Percentiles rank a stretch among this genome's conserved stretches.
Evolutionary conservation across 2,797 vertebrate species (phyloP).

Genomic region (Fringilla coelebs): DNA sequence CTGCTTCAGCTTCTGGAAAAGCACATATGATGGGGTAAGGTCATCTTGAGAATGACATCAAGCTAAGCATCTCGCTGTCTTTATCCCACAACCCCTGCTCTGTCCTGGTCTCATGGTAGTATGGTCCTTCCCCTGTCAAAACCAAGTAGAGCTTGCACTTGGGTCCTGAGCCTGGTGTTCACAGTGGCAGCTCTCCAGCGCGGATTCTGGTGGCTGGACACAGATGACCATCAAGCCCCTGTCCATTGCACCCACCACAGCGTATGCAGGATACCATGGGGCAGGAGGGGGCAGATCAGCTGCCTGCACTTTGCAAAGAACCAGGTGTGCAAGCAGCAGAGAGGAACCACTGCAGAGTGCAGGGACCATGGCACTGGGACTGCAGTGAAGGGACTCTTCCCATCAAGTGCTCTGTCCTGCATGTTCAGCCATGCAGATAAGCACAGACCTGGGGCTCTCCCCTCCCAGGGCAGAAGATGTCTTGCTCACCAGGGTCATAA

Average conservation of each 20-base stretch:
- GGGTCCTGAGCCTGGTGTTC: background rate
- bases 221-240: background rate
- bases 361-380: background rate
- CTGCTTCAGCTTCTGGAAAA: background rate
- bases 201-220: background rate
- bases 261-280: rapidly evolving
- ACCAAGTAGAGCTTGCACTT: background rate
- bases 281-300: background rate
- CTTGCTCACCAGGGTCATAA: background rate
- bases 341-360: background rate
- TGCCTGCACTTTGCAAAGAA: background rate
- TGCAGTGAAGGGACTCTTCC: background rate
- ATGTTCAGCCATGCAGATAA: rapidly evolving
- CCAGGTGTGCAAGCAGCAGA: background rate
- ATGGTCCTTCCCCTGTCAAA: background rate
- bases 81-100: background rate
- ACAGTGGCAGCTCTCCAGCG: background rate
- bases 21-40: background rate
- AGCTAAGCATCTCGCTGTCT: background rate
- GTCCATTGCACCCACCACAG: background rate
- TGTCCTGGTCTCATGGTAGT: background rate
- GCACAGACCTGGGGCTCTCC: background rate
- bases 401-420: background rate
- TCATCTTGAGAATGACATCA: background rate
- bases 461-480: background rate